Evolutionary conservation across 2,113 vertebrate genomes (phyloP).

Genomic region (Pluvianellus socialis): DNA sequence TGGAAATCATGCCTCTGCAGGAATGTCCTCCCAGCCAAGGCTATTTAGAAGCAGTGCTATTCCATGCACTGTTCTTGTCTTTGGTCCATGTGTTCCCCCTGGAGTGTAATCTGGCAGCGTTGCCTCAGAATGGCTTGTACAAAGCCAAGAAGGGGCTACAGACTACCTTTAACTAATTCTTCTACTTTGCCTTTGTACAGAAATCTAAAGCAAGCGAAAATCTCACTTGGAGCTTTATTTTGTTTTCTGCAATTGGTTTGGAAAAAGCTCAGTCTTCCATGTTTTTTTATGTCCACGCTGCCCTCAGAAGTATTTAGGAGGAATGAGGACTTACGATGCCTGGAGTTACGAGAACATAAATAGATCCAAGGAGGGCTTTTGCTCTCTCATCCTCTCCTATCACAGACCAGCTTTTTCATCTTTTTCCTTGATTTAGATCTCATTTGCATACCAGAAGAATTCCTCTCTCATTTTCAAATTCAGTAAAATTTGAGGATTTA

Average conservation of each 20-base stretch:
- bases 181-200: neutral
- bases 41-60: fast-evolving
- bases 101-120: neutral
- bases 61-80: neutral
- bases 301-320: neutral
- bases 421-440: neutral
- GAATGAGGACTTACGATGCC: neutral
- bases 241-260: neutral
- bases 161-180: neutral
- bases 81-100: neutral
- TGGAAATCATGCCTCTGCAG: neutral
- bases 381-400: neutral
- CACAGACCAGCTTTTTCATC: neutral
- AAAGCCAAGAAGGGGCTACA: neutral
- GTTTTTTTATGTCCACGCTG: neutral
- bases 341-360: neutral
- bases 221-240: neutral
- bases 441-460: neutral
- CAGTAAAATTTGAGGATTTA: neutral
- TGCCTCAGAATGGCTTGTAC: neutral
- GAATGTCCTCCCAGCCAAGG: neutral
- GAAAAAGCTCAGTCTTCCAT: neutral
- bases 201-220: neutral
- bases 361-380: neutral
- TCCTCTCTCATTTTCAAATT: neutral